Evolutionary conservation across 2,113 vertebrate species (phyloP), one percentile per base, ranked within the genome.

Genomic region (Silurus meridionalis): DNA sequence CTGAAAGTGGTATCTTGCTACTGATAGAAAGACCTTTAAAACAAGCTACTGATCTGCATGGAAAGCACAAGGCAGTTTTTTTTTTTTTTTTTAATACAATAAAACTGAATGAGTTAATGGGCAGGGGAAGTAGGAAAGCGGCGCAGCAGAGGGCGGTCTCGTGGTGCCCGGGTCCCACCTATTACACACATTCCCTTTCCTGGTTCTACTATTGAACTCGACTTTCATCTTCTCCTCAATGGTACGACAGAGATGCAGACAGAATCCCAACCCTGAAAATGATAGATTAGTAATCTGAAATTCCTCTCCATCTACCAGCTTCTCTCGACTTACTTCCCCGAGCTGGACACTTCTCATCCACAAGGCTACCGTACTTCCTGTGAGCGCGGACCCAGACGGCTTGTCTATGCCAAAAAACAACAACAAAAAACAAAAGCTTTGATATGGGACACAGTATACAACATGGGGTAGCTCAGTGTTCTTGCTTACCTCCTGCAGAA

Each of bases 381-480:
- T 61, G 61, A 55, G 78, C 61, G 66, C 69, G 63, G 11, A 50
- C 21, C 55, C 53, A 14, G 28, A 82, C 5, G 46, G 46, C 46
- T n/a, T 21, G 60, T 82, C 80, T 46, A 21, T 0, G 19, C 8
- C 28, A 80, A 72, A 48, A 48, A 67, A 50, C 15, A n/a, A 58
- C 8, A 69, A 72, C 28, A 13, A 81, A 80, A 80, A 91, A 95
- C 93, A 95, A 94, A 94, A 96, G 58, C 23, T 80, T 46, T 63
- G 6, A 85, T 37, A 67, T 52, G 9, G 80, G 64, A 58, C 19
- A 77, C 25, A 63, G 4, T 25, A 52, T 28, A 28, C 83, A 61
- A 84, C 8, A 21, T 7, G 6, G 37, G 48, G 67, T 10, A 84
- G 25, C 28, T n/a, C 11, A 21, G 60, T 61, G 50, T 28, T 9